These are phyloP conservation scores for Montipora capitata DNA, from an alignment of 92 coral and sea anemone genomes.

Conservation along the genomic window DNA sequence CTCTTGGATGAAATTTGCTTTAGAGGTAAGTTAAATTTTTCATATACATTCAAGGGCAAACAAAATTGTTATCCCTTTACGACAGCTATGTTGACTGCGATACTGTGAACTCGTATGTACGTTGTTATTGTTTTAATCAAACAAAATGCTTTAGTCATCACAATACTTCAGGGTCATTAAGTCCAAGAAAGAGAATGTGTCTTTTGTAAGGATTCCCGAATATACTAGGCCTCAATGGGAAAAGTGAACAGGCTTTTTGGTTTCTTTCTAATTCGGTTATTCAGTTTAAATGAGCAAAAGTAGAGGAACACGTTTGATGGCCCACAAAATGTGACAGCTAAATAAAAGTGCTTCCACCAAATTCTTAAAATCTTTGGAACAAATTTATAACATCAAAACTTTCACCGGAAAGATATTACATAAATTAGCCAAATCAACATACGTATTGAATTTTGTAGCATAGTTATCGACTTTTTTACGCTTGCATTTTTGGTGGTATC, in stretches of 20 bases:
- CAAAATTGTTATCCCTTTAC: neutral
- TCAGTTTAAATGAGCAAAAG: neutral
- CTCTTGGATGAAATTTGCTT: neutral
- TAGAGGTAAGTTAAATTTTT: neutral
- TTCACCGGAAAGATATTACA: no score
- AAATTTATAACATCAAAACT: no score
- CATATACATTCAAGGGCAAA: neutral
- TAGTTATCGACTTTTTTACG: neutral
- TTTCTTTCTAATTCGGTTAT: neutral
- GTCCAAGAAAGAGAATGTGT: neutral
- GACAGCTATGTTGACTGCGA: neutral
- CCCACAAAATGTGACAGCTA: neutral
- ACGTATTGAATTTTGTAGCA: no score
- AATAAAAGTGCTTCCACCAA: neutral
- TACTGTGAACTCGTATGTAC: no score
- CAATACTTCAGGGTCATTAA: neutral
- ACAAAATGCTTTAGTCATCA: constrained; percentile 11
- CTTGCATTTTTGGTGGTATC: neutral
- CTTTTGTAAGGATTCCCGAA: neutral
- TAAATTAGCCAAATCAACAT: no score
- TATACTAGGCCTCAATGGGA: no score
- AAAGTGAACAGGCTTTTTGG: no score
- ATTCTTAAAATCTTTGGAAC: neutral
- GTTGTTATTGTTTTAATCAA: neutral
- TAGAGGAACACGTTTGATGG: neutral